A percentile compares a stretch with the other conserved stretches of the same genome.
Evolutionary conservation across 2,888 invertebrate genomes (phyloP).

Genomic region (Tetrapedia diversipes): DNA sequence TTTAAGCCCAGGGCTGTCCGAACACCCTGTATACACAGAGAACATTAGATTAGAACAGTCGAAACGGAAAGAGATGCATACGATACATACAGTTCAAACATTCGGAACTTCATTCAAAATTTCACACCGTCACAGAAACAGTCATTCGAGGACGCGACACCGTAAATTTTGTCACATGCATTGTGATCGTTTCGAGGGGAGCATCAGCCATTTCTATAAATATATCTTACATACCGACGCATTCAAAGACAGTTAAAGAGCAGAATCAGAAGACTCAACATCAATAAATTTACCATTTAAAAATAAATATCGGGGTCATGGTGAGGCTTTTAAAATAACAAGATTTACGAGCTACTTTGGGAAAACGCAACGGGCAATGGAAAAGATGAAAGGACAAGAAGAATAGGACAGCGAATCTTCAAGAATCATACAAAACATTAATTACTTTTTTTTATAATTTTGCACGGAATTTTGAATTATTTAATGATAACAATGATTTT

Average conservation of each 20-base stretch:
- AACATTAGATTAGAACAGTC: too few species aligned
- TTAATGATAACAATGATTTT: too few species aligned
- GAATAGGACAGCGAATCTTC: neutral
- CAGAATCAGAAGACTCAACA: conserved; percentile 22
- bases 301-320: conserved; percentile 44
- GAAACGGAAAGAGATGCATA: too few species aligned
- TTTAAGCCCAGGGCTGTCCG: too few species aligned
- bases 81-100: too few species aligned
- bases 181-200: neutral
- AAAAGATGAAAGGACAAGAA: neutral
- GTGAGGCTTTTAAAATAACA: conserved; percentile 30
- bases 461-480: too few species aligned
- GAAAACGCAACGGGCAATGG: neutral
- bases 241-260: conserved; percentile 5
- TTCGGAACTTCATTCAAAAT: too few species aligned
- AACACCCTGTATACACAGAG: too few species aligned
- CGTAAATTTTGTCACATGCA: neutral
- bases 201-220: conserved; percentile 28
- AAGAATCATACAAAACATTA: neutral
- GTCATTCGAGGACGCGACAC: neutral
- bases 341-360: neutral
- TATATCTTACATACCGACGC: conserved; percentile 13
- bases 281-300: conserved; percentile 38
- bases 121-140: too few species aligned
- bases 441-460: neutral